These are phyloP conservation scores for Tortricodes alternella DNA, from an alignment of 2,888 invertebrate genomes.

Conservation along the genomic window DNA sequence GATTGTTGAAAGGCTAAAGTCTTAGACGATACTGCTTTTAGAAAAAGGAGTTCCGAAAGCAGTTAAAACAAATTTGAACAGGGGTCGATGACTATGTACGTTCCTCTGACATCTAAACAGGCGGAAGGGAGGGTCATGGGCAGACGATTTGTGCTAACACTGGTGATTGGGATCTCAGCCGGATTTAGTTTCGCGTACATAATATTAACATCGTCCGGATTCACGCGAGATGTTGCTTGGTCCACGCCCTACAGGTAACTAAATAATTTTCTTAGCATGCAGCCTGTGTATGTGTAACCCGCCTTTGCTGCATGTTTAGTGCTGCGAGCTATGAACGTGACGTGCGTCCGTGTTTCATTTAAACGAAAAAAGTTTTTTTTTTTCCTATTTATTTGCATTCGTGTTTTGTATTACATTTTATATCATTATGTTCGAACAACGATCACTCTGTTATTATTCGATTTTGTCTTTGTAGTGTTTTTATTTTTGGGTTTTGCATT, in stretches of 20 bases:
- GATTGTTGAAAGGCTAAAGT: not conserved
- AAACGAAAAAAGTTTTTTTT: not conserved
- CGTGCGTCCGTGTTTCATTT: not conserved
- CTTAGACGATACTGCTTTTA: not conserved
- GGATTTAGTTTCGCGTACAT: conserved; percentile 91
- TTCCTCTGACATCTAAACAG: conserved; percentile 52
- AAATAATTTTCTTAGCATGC: conserved; percentile 50
- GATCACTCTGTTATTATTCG: too few relatives aligned
- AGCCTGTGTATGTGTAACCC: conserved; percentile 37
- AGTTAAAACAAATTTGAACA: conserved; percentile 12
- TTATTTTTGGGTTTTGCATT: too few relatives aligned
- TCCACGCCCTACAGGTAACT: conserved; percentile 74
- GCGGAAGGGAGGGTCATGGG: conserved; percentile 82
- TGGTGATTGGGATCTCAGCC: conserved; percentile 87
- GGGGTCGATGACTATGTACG: conserved; percentile 18
- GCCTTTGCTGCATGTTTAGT: conserved; percentile 33
- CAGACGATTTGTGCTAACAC: conserved; percentile 86
- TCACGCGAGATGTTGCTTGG: conserved; percentile 70
- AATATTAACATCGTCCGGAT: conserved; percentile 83
- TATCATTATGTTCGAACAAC: too few relatives aligned
- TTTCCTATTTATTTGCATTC: not conserved
- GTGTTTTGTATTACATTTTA: too few relatives aligned
- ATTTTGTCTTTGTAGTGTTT: too few relatives aligned
- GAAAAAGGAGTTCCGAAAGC: not conserved
- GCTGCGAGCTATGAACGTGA: not conserved